Conservation (phyloP, 2,113 vertebrate species). For the Dascyllus trimaculatus region DNA sequence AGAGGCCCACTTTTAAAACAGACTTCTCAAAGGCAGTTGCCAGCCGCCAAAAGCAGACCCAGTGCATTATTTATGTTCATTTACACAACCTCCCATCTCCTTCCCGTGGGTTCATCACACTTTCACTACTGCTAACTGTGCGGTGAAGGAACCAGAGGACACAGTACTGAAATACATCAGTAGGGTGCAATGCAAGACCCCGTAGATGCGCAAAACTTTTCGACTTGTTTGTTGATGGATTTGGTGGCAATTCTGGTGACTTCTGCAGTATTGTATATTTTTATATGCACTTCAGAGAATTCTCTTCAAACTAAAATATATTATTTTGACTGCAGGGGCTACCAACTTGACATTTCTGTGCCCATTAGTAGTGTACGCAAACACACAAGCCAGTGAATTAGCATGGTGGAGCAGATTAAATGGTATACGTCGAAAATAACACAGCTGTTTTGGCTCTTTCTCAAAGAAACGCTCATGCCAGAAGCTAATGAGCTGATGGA, state of each 20-base stretch:
- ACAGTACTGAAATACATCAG: constrained; percentile 20
- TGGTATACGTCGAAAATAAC: neutral
- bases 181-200: neutral
- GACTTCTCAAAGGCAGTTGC: constrained; percentile 62
- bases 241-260: neutral
- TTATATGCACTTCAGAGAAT: neutral
- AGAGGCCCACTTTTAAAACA: constrained; percentile 61
- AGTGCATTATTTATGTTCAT: constrained; percentile 74
- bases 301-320: neutral
- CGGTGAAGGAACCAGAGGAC: constrained; percentile 10
- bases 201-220: neutral
- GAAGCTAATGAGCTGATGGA: constrained; percentile 2
- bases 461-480: constrained; percentile 6
- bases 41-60: constrained; percentile 42
- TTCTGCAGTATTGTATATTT: neutral
- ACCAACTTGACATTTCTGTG: neutral
- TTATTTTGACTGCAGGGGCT: too few species aligned
- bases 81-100: constrained; percentile 64
- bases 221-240: constrained; percentile 1
- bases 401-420: neutral
- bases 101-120: constrained; percentile 56
- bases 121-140: constrained; percentile 10
- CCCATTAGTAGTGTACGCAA: neutral
- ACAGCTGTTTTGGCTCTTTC: neutral
- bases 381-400: neutral